Percentiles rank a stretch among this genome's conserved stretches.
These are phyloP conservation scores for Drosophila pandora DNA, from an alignment of 1,140 invertebrate species.

Conservation along the genomic window DNA sequence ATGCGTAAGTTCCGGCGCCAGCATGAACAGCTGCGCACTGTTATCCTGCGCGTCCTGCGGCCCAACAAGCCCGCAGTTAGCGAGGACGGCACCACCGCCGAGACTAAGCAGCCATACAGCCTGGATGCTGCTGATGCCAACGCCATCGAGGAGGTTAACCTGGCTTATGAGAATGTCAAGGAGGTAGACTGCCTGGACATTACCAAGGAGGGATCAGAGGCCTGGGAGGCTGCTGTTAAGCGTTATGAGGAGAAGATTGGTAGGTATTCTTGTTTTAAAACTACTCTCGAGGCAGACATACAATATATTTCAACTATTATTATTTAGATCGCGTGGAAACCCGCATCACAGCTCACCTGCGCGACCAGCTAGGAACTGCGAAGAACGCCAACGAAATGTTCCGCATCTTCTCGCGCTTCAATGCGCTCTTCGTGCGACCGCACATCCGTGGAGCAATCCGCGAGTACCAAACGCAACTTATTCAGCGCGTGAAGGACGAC, in stretches of 20 bases:
- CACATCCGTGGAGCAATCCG: slow-evolving; percentile 99
- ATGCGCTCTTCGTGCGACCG: slow-evolving; percentile 98
- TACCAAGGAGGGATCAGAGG: slow-evolving; percentile 96
- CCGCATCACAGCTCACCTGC: slow-evolving; percentile 96
- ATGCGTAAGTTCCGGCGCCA: slow-evolving; percentile 98
- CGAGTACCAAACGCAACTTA: slow-evolving; percentile 99
- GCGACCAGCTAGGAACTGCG: slow-evolving; percentile 98
- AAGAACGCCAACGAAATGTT: slow-evolving; percentile 99
- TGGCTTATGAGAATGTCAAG: slow-evolving; percentile 99
- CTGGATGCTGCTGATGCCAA: slow-evolving; percentile 96
- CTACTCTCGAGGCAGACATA: background rate
- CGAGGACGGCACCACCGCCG: slow-evolving; percentile 64
- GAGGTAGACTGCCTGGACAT: slow-evolving; percentile 99
- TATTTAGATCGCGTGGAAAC: slow-evolving; percentile 94
- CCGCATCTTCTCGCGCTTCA: slow-evolving; percentile 98
- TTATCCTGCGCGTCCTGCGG: slow-evolving; percentile 96
- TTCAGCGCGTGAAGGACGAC: slow-evolving; percentile 99
- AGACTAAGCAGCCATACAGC: slow-evolving; percentile 83
- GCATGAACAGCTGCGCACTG: slow-evolving; percentile 98
- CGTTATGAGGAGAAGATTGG: slow-evolving; percentile 99
- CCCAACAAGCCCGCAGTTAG: slow-evolving; percentile 86
- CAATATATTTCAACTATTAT: background rate
- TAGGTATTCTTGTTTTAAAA: slow-evolving; percentile 37
- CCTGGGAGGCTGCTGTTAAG: slow-evolving; percentile 97
- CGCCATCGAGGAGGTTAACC: slow-evolving; percentile 95